phyloP scores from a whole-genome alignment of 2,113 vertebrate species.

The Nothobranchius furzeri region DNA sequence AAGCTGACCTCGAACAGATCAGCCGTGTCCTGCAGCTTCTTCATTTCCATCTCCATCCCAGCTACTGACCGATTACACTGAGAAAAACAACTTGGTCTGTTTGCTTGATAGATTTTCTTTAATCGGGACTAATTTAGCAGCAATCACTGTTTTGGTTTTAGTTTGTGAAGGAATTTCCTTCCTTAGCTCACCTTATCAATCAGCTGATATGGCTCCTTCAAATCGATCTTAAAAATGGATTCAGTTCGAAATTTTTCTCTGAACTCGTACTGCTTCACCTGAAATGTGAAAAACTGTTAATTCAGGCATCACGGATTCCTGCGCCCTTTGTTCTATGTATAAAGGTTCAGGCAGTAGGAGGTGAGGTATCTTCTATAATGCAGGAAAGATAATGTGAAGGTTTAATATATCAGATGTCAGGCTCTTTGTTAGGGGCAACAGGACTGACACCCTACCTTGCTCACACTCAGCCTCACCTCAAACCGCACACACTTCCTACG shows the following conservation, averaged over 20 bases:
- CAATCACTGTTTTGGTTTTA: not conserved
- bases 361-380: slow-evolving; percentile 56
- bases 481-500: slow-evolving; percentile 88
- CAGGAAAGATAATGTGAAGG: slow-evolving; percentile 46
- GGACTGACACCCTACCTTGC: slow-evolving; percentile 29
- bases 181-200: slow-evolving; percentile 71
- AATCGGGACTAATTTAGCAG: not conserved
- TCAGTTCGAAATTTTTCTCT: slow-evolving; percentile 81
- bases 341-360: not conserved
- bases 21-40: slow-evolving; percentile 77
- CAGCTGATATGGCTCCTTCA: slow-evolving; percentile 71
- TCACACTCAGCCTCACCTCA: slow-evolving; percentile 79
- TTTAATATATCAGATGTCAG: slow-evolving; percentile 51
- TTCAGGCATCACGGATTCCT: slow-evolving; percentile 2
- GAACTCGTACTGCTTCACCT: slow-evolving; percentile 82
- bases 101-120: slow-evolving; percentile 3
- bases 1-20: slow-evolving; percentile 80
- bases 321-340: not conserved
- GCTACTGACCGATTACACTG: slow-evolving; percentile 68
- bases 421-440: slow-evolving; percentile 45
- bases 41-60: slow-evolving; percentile 76
- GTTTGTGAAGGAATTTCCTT: not conserved
- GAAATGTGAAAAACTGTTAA: slow-evolving; percentile 46
- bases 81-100: slow-evolving; percentile 6
- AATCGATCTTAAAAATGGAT: slow-evolving; percentile 72